Conservation (phyloP, 1,140 invertebrate genomes). For the Zaprionus taronus region DNA sequence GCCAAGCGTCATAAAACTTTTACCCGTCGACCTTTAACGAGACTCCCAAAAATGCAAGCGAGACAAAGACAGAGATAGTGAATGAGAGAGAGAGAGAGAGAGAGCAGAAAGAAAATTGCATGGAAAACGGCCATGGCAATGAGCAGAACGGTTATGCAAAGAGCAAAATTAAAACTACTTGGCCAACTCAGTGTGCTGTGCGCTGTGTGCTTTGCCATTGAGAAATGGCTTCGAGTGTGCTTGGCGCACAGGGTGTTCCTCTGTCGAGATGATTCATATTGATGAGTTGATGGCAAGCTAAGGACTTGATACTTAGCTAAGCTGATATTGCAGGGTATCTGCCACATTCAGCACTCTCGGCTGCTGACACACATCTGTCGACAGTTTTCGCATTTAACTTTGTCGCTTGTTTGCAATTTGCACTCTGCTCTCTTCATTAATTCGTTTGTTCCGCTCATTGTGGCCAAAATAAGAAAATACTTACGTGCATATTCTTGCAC, state of each 20-base stretch:
- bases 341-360: neutral
- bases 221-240: neutral
- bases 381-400: neutral
- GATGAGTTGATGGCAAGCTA: neutral
- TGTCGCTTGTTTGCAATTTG: neutral
- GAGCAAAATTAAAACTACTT: slow-evolving; percentile 4
- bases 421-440: neutral
- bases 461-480: neutral
- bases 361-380: neutral
- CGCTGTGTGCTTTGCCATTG: neutral
- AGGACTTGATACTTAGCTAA: neutral
- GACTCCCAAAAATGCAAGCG: neutral
- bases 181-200: neutral
- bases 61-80: neutral
- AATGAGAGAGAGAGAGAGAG: neutral
- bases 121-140: neutral
- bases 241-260: neutral
- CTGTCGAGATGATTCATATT: neutral
- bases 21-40: slow-evolving; percentile 9
- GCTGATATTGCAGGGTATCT: neutral
- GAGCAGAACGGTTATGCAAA: slow-evolving; percentile 3
- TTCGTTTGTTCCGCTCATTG: neutral
- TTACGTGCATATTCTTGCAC: neutral
- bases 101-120: neutral
- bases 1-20: slow-evolving; percentile 15